These are phyloP conservation scores for Myotis lucifugus DNA, from an alignment of 2,113 vertebrate genomes.

Conservation along the genomic window DNA sequence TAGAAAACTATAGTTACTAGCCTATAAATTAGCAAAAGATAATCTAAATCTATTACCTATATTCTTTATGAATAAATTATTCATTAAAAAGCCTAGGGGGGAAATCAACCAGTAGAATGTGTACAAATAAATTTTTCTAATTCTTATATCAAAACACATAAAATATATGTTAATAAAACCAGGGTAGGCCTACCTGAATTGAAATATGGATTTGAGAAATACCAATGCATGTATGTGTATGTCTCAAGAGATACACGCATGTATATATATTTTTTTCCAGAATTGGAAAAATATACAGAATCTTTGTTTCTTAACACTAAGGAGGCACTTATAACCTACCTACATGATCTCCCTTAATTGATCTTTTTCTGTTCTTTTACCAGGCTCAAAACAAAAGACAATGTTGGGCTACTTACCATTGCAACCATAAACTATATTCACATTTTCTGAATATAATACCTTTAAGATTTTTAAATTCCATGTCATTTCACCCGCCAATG, in stretches of 20 bases:
- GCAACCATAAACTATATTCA: neutral
- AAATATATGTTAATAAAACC: neutral
- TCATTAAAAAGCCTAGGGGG: neutral
- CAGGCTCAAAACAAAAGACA: neutral
- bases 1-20: conserved; percentile 9
- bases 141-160: neutral
- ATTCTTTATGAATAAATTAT: neutral
- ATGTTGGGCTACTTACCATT: neutral
- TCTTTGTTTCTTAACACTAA: neutral
- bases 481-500: neutral
- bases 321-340: neutral
- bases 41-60: neutral
- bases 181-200: neutral
- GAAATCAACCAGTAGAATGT: neutral
- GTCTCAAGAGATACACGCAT: neutral
- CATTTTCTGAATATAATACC: neutral
- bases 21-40: neutral
- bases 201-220: conserved; percentile 34
- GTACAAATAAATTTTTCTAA: neutral
- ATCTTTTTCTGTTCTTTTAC: neutral
- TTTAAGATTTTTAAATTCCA: conserved; percentile 32
- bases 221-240: neutral
- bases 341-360: neutral
- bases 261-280: neutral
- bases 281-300: neutral